Evolutionary conservation across 2,113 vertebrate genomes (phyloP).

Genomic region (Lathamus discolor): DNA sequence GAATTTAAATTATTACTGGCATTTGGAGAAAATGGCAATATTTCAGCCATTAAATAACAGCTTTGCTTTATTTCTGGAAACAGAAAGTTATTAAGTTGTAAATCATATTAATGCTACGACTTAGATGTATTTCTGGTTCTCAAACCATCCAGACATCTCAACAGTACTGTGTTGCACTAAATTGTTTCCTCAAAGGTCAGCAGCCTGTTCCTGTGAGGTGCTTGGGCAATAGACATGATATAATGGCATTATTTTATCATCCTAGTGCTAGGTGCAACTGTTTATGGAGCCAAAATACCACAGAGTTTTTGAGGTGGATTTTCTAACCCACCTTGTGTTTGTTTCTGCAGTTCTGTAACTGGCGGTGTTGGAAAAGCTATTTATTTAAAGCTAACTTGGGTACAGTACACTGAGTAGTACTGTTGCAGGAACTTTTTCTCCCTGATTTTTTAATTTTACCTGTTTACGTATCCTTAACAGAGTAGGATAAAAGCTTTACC

Average conservation of each 20-base stretch:
- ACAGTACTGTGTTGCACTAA: neutral
- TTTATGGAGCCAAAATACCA: neutral
- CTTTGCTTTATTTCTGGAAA: constrained; percentile 74
- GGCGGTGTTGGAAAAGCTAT: neutral
- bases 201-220: neutral
- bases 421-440: neutral
- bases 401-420: neutral
- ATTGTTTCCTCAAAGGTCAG: neutral
- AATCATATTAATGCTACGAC: constrained; percentile 50
- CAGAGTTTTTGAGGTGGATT: neutral
- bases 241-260: neutral
- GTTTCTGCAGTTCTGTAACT: neutral
- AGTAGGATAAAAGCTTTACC: neutral
- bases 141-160: neutral
- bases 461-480: neutral
- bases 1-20: constrained; percentile 75
- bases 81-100: constrained; percentile 74
- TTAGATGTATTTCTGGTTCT: constrained; percentile 23
- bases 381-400: neutral
- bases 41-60: constrained; percentile 75
- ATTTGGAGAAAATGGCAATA: constrained; percentile 66
- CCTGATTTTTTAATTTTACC: neutral
- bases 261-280: accelerated
- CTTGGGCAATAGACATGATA: neutral
- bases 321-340: neutral